Evolutionary conservation across 2,797 vertebrate genomes (phyloP), one percentile per base, ranked within the genome.

Genomic region (Pristis pectinata): DNA sequence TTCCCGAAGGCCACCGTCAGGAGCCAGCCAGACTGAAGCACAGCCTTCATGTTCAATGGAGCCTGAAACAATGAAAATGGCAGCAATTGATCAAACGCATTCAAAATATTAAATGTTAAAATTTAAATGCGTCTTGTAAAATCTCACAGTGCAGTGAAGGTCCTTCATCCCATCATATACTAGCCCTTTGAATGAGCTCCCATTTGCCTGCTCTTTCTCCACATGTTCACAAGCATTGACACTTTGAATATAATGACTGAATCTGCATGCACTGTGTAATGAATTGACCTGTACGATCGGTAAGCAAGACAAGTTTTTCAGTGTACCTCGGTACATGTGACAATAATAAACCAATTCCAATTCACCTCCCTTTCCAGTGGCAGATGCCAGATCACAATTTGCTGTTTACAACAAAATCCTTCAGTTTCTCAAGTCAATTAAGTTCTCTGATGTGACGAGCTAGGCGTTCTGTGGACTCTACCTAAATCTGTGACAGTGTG

Each of bases 1-100:
- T 99, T 99, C 19, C 99, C 99, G 95, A 99, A 97, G 0, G 98
- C 99, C 24, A 99, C 98, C 0, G 99, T 99, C 96, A 99, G 97
- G 95, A 99, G 96, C 99, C 99, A 99, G 92, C 98, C 98, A 44
- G 98, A 99, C 96, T 99, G 99, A 89, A 99, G 97, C 92, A 99
- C 98, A 0, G 99, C 99, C 96, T 99, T 99, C 99, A 99, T 99
- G 97, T 97, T 99, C 95, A 97, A 96, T 0, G 99, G 99, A 96
- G 99, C 98, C 99, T 99, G 96, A 74, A 74, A 93, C 27, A 70
- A 93, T 1, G 49, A 70, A 24, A 70, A 44, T 27, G 22, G 24
- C 61, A 93, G 41, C 24, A n/a, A 22, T 22, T 64, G 8, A 7
- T 30, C 85, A 34, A 85, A 3, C 19, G 13, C 8, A 11, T 56